A percentile compares a stretch with the other conserved stretches of the same genome.
Evolutionary conservation across 2,113 vertebrate genomes (phyloP).

Genomic region (Gymnorhina tibicen): DNA sequence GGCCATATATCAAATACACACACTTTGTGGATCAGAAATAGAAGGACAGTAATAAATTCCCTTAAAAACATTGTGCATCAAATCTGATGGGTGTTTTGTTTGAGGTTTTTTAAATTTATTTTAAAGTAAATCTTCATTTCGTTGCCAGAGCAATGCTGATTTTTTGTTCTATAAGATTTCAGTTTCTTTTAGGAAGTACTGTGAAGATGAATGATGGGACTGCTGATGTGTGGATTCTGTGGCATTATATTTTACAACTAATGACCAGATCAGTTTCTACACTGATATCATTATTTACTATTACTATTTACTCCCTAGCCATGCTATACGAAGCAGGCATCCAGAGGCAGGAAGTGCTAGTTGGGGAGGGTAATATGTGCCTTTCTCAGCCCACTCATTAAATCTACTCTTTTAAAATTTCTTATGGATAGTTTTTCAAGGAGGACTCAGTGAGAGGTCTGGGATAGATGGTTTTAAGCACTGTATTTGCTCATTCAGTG

Average conservation of each 20-base stretch:
- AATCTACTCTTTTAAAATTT: neutral
- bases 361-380: fast-evolving
- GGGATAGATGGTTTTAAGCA: neutral
- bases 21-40: neutral
- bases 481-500: neutral
- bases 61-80: neutral
- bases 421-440: neutral
- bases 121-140: neutral
- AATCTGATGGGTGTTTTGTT: neutral
- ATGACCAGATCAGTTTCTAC: neutral
- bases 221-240: neutral
- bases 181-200: neutral
- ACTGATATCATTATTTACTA: neutral
- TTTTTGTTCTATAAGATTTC: neutral
- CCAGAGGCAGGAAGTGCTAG: neutral
- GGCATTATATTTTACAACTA: neutral
- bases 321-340: neutral
- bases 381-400: neutral
- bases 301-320: neutral
- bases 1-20: neutral
- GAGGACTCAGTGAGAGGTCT: neutral
- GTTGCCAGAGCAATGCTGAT: neutral
- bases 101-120: neutral
- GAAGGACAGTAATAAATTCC: neutral
- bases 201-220: neutral